A percentile compares a stretch with the other conserved stretches of the same genome.
These are phyloP conservation scores for Philonicus albiceps DNA, from an alignment of 2,888 invertebrate genomes.

Conservation along the genomic window DNA sequence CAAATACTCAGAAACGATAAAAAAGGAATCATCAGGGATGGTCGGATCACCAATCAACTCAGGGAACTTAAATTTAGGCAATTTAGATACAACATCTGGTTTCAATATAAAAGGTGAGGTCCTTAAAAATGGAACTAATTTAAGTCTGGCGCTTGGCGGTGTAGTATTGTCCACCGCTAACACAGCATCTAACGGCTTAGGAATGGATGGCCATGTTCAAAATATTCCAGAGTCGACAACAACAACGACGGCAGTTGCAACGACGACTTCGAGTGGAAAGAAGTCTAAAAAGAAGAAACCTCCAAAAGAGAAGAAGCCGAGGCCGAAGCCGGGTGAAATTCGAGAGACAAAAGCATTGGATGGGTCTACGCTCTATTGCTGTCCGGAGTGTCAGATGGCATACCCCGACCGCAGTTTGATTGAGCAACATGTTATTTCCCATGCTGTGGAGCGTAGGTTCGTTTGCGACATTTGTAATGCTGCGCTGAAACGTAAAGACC, in stretches of 20 bases:
- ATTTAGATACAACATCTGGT: constrained; percentile 56
- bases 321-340: constrained; percentile 70
- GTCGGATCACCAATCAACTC: constrained; percentile 58
- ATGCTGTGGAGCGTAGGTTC: constrained; percentile 83
- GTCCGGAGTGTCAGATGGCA: constrained; percentile 90
- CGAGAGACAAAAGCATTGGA: constrained; percentile 72
- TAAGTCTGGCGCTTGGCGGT: constrained; percentile 62
- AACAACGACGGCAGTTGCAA: constrained; percentile 58
- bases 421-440: constrained; percentile 86
- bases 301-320: constrained; percentile 80
- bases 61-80: constrained; percentile 59
- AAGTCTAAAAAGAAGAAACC: constrained; percentile 66
- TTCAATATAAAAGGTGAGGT: constrained; percentile 61
- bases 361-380: constrained; percentile 85
- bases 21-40: constrained; percentile 63
- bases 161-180: constrained; percentile 55
- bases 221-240: constrained; percentile 57
- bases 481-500: constrained; percentile 86
- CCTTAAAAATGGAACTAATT: constrained; percentile 60
- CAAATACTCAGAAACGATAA: constrained; percentile 64
- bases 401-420: constrained; percentile 84
- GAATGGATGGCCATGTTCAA: constrained; percentile 44
- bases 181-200: constrained; percentile 49
- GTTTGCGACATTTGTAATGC: constrained; percentile 91
- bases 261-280: constrained; percentile 59